These are phyloP conservation scores for Crotalus helleri DNA, from an alignment of 2,113 vertebrate genomes.

Conservation along the genomic window DNA sequence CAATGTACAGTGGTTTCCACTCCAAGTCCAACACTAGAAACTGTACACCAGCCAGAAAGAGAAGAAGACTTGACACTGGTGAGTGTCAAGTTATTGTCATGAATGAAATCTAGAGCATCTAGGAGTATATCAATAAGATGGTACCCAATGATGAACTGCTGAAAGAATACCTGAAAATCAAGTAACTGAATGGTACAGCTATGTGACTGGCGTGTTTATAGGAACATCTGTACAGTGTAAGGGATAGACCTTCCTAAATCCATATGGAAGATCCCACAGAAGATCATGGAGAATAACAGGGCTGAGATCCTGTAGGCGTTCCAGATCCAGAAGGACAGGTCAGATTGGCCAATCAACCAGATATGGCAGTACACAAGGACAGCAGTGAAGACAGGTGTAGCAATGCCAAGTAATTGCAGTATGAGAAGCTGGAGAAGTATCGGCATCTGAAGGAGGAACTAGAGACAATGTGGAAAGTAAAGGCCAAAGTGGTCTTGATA, in stretches of 20 bases:
- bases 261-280: neutral
- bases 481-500: neutral
- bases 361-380: neutral
- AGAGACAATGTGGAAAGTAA: neutral
- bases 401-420: neutral
- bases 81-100: too few relatives aligned
- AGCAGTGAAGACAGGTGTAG: neutral
- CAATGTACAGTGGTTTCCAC: too few relatives aligned
- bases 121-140: too few relatives aligned
- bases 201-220: too few relatives aligned
- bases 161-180: too few relatives aligned
- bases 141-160: too few relatives aligned
- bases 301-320: neutral
- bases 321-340: neutral
- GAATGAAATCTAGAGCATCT: too few relatives aligned
- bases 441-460: neutral
- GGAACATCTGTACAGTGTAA: neutral
- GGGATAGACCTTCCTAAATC: neutral
- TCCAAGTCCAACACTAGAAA: too few relatives aligned
- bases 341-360: neutral
- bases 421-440: neutral
- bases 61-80: too few relatives aligned
- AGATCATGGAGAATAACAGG: neutral
- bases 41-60: too few relatives aligned
- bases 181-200: too few relatives aligned